Evolutionary conservation across 1,140 invertebrate genomes (phyloP), one percentile per base, ranked within the genome.

Genomic region (Plectrocnemia conspersa): DNA sequence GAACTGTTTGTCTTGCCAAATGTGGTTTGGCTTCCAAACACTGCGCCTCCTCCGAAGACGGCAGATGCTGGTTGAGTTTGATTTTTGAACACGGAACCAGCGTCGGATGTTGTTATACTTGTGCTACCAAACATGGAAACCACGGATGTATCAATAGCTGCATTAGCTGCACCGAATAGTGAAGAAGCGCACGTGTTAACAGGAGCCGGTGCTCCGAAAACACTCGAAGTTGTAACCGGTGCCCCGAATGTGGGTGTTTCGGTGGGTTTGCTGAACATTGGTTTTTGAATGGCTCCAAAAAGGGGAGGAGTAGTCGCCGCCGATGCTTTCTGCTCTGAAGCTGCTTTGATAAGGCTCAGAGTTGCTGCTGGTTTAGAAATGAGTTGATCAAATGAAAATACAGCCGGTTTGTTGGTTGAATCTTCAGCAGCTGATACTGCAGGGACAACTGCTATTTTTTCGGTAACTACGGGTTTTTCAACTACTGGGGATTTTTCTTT

Each of bases 141-240:
- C 10, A 58, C 41, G 1, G 54, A 42, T 5, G 55, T 40, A 1
- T 55, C 46, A 1, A 58, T 53, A 4, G 55, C 38, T n/a, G 59
- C 59, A 42, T 54, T 61, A 11, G 59, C 52, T 5, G 53, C 56
- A n/a, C 60, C 60, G 38, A 62, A 62, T 25, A 59, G n/a, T 16
- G 60, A 56, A 9, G 60, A 48, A 13, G 56, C 60, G 32, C 53
- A 54, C 11, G 56, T 60, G n/a, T 41, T 61, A 10, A 29, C 48
- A 2, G 59, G 9, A 21, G 40, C 24, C 6, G 47, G 33, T 1
- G 45, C 42, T 22, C 56, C 56, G 21, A 62, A 62, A 13, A 62
- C 38, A 24, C 32, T 53, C 4, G 52, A 6, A 1, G 59, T 27
- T 7, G 41, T 32, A 21, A 6, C 40, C 15, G 45, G 49, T 36